Conservation (phyloP, 2,797 vertebrate genomes). For the Otolemur crassicaudatus region DNA sequence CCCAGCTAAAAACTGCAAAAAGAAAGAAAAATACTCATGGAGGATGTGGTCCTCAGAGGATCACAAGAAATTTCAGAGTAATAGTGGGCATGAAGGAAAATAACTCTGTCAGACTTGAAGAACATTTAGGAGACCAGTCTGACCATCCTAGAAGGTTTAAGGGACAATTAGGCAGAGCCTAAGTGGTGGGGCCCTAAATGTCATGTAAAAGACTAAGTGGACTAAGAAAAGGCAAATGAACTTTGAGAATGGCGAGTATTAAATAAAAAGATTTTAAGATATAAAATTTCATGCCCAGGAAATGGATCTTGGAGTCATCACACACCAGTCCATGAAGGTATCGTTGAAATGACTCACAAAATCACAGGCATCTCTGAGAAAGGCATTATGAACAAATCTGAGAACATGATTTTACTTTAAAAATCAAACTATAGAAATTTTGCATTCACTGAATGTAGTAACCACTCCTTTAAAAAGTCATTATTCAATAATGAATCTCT, state of each 20-base stretch:
- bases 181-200: background rate
- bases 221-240: background rate
- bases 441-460: background rate
- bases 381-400: background rate
- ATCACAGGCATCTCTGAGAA: background rate
- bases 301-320: background rate
- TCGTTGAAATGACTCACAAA: background rate
- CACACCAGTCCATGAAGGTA: background rate
- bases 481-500: slow-evolving; percentile 12
- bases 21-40: no score
- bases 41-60: no score
- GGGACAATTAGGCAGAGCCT: background rate
- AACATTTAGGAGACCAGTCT: background rate
- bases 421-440: background rate
- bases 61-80: background rate
- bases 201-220: background rate
- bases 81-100: background rate
- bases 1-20: no score
- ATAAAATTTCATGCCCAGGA: background rate
- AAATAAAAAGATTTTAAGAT: background rate
- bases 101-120: background rate
- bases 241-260: background rate
- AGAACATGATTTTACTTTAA: background rate
- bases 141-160: background rate
- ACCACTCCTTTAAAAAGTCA: background rate